Percentiles rank a stretch among this genome's conserved stretches.
These are phyloP conservation scores for Monomorium pharaonis DNA, from an alignment of 1,140 invertebrate genomes.

Conservation along the genomic window DNA sequence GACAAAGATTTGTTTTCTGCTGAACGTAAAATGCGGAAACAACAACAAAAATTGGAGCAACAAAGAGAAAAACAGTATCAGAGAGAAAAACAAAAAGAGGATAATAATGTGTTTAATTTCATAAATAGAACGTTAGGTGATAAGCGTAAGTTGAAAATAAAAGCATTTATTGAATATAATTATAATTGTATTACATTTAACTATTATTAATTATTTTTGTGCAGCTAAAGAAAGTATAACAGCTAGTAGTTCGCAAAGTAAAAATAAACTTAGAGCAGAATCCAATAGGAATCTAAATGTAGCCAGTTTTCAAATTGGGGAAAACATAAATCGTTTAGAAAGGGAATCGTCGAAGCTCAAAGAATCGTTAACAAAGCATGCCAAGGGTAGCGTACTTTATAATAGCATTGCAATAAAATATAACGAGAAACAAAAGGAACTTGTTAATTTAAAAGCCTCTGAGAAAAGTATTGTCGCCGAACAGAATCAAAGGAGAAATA, in stretches of 20 bases:
- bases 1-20: slow-evolving; percentile 90
- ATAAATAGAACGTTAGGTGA: slow-evolving; percentile 89
- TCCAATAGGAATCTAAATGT: slow-evolving; percentile 90
- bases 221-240: slow-evolving; percentile 67
- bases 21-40: slow-evolving; percentile 88
- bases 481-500: slow-evolving; percentile 89
- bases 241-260: slow-evolving; percentile 76
- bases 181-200: not conserved
- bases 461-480: slow-evolving; percentile 89
- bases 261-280: slow-evolving; percentile 86
- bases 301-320: slow-evolving; percentile 90
- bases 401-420: slow-evolving; percentile 88
- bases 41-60: slow-evolving; percentile 88
- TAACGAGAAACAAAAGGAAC: slow-evolving; percentile 87
- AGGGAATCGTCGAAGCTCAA: slow-evolving; percentile 89
- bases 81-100: slow-evolving; percentile 86
- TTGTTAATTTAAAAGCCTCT: slow-evolving; percentile 86
- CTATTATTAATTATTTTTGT: slow-evolving; percentile 53
- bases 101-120: slow-evolving; percentile 92
- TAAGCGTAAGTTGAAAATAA: slow-evolving; percentile 80
- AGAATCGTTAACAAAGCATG: slow-evolving; percentile 87
- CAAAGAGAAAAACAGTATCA: slow-evolving; percentile 87
- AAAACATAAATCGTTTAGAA: slow-evolving; percentile 89
- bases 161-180: not conserved
- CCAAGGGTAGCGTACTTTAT: slow-evolving; percentile 85